Evolutionary conservation across 2,797 vertebrate species (phyloP).

Genomic region (Acridotheres tristis): DNA sequence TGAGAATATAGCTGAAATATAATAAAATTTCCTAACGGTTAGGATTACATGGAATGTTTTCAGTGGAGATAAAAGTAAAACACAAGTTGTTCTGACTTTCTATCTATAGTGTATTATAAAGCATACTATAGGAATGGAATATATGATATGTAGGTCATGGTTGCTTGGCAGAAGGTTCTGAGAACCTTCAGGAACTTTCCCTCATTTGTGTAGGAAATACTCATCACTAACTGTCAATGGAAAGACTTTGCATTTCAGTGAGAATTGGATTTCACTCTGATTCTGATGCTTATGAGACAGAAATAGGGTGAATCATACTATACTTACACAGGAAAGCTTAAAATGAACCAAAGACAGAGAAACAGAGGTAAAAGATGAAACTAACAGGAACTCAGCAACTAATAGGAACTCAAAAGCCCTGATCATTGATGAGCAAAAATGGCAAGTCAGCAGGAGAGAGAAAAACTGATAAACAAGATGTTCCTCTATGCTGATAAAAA

Average conservation of each 20-base stretch:
- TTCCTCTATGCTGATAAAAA: background rate
- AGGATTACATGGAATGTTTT: background rate
- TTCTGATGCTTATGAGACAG: background rate
- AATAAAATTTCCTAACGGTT: background rate
- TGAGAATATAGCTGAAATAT: background rate
- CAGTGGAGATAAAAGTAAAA: background rate
- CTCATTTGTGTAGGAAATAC: background rate
- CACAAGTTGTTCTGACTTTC: background rate
- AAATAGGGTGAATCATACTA: background rate
- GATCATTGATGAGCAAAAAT: background rate
- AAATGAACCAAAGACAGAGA: background rate
- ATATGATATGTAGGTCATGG: background rate
- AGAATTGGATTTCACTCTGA: background rate
- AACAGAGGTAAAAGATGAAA: background rate
- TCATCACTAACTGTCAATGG: background rate
- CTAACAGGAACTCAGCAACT: background rate
- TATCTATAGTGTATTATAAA: background rate
- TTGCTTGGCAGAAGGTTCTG: background rate
- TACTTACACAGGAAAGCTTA: background rate
- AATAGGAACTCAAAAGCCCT: background rate
- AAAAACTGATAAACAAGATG: background rate
- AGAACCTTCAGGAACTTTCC: background rate
- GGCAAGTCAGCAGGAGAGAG: background rate
- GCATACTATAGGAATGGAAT: background rate
- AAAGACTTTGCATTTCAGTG: background rate